Base-by-base conservation (phyloP, 2,797 vertebrate genomes). In the Myotis pilosus region DNA sequence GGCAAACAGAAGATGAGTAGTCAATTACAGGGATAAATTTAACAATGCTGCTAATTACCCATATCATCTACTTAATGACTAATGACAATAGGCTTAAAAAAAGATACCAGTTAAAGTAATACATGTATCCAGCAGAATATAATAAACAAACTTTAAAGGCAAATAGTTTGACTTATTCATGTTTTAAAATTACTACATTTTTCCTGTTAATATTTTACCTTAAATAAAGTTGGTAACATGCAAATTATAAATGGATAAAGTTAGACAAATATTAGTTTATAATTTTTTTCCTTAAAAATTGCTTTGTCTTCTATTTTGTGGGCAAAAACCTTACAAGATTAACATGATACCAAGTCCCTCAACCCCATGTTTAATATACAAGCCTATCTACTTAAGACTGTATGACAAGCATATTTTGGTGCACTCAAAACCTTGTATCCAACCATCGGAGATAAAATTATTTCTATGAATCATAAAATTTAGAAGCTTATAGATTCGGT, bases 131-230 rank as follows among this genome's bases (percentile, higher is more conserved):
- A 90, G 23, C 36, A 92, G 44, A 93, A 15, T 79, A 36, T 79
- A 91, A 95, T 88, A 88, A 96, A 76, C 33, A 78, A 75, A 93
- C 4, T 51, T 62, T 72, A 93, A 97, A 95, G 85, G 41, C 49
- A 96, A 92, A 92, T 57, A 80, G 53, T 95, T 93, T 13, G n/a
- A 64, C 80, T 91, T 88, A 79, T 75, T 93, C 41, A 75, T 89
- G 71, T 82, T 89, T 92, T 94, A 47, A 92, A 17, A 66, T 36
- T 88, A 72, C 57, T 83, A 28, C 0, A 68, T 72, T 89, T 94
- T 82, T 81, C 91, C 51, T 95, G 13, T 89, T 94, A 19, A 41
- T 72, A 91, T 88, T 95, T 94, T 87, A 96, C 76, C 80, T 97
- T 92, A 84, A 94, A 91, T 44, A 95, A 94, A 95, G 66, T 17